Conservation (phyloP, 2,888 invertebrate genomes). For the Tetragonisca angustula region DNA sequence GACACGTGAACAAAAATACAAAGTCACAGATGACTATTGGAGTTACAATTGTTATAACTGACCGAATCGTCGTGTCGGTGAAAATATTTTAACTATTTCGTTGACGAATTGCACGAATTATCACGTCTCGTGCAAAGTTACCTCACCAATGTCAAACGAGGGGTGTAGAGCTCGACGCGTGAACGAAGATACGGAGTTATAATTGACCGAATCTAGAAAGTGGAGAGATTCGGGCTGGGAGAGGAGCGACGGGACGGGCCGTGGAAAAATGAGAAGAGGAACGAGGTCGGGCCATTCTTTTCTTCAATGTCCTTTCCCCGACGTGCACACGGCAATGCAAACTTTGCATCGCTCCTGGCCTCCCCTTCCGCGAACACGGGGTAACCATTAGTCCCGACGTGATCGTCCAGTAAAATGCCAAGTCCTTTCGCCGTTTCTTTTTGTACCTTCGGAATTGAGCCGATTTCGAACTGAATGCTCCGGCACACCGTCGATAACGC, state of each 20-base stretch:
- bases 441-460: conserved; percentile 15
- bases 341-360: conserved; percentile 45
- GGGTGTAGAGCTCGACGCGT: background rate
- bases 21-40: too few species aligned
- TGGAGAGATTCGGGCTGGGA: conserved; percentile 41
- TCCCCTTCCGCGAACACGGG: conserved; percentile 23
- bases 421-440: conserved; percentile 14
- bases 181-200: background rate
- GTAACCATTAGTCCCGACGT: conserved; percentile 27
- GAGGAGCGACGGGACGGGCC: conserved; percentile 1
- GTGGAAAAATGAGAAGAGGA: conserved; percentile 31
- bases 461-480: conserved; percentile 1
- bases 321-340: conserved; percentile 47
- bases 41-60: too few species aligned
- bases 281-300: conserved; percentile 55
- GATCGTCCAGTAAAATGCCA: conserved; percentile 20
- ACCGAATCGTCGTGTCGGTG: too few species aligned
- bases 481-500: conserved; percentile 22
- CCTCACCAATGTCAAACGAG: too few species aligned
- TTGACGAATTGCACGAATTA: too few species aligned
- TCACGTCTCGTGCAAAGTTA: too few species aligned
- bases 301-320: conserved; percentile 37
- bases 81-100: too few species aligned
- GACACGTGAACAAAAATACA: too few species aligned
- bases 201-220: background rate